Evolutionary conservation across 2,113 vertebrate genomes (phyloP).

Genomic region (Percopsis transmontana): DNA sequence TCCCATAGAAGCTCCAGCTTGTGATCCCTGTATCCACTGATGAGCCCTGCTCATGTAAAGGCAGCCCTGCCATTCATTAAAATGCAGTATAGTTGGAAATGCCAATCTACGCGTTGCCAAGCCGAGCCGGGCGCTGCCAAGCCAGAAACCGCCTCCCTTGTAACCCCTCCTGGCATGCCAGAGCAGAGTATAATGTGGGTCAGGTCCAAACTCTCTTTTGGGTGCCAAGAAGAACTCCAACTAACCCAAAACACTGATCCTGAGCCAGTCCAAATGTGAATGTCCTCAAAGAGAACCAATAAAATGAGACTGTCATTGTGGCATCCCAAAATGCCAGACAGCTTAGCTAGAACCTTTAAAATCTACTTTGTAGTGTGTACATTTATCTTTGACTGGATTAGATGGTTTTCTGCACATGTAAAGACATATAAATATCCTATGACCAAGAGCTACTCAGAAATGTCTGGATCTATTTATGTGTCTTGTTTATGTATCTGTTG

Average conservation of each 20-base stretch:
- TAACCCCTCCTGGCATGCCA: slow-evolving; percentile 63
- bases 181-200: slow-evolving; percentile 56
- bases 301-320: slow-evolving; percentile 76
- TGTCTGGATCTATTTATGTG: slow-evolving; percentile 24
- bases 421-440: slow-evolving; percentile 50
- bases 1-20: slow-evolving; percentile 22
- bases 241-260: slow-evolving; percentile 68
- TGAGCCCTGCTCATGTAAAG: slow-evolving; percentile 40
- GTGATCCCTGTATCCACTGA: slow-evolving; percentile 48
- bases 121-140: slow-evolving; percentile 65
- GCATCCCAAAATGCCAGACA: slow-evolving; percentile 61
- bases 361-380: slow-evolving; percentile 55
- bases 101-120: slow-evolving; percentile 59
- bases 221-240: slow-evolving; percentile 72
- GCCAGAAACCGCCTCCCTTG: slow-evolving; percentile 66
- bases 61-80: slow-evolving; percentile 59
- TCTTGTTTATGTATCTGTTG: slow-evolving; percentile 46
- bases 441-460: slow-evolving; percentile 23
- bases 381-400: slow-evolving; percentile 53
- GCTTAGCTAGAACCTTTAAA: slow-evolving; percentile 48
- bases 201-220: slow-evolving; percentile 64
- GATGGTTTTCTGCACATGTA: slow-evolving; percentile 54
- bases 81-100: slow-evolving; percentile 66
- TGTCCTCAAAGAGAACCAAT: slow-evolving; percentile 72
- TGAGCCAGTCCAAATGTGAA: slow-evolving; percentile 68